phyloP scores from a whole-genome alignment of 2,888 invertebrate species.

The Diarsia mendica region DNA sequence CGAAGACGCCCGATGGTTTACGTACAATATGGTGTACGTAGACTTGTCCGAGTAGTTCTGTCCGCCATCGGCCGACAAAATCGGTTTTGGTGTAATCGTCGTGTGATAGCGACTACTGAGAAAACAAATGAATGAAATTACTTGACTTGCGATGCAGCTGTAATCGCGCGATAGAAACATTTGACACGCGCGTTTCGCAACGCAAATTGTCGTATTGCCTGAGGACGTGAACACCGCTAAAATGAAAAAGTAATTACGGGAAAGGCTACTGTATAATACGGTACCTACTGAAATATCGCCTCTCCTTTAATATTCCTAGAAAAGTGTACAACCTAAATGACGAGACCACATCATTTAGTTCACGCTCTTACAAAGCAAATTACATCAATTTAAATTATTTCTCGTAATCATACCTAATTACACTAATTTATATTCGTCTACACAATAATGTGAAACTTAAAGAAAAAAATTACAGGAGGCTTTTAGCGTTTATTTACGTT shows the following conservation, averaged over 20 bases:
- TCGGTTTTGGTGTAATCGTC: too few species aligned
- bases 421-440: conserved; percentile 56
- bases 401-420: conserved; percentile 53
- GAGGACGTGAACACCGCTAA: background rate
- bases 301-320: background rate
- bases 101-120: background rate
- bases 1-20: too few species aligned
- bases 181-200: background rate
- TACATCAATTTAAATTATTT: conserved; percentile 30
- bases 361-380: conserved; percentile 9
- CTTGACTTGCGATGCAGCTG: background rate
- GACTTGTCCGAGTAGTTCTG: too few species aligned
- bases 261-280: background rate
- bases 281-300: background rate
- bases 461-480: conserved; percentile 71
- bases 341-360: background rate
- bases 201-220: background rate
- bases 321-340: background rate
- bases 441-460: conserved; percentile 63
- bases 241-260: background rate
- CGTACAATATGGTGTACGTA: too few species aligned
- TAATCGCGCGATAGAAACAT: background rate
- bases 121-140: background rate
- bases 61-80: too few species aligned
- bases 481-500: conserved; percentile 72